phyloP scores from a whole-genome alignment of 2,888 invertebrate genomes.

The Temnothorax unifasciatus region DNA sequence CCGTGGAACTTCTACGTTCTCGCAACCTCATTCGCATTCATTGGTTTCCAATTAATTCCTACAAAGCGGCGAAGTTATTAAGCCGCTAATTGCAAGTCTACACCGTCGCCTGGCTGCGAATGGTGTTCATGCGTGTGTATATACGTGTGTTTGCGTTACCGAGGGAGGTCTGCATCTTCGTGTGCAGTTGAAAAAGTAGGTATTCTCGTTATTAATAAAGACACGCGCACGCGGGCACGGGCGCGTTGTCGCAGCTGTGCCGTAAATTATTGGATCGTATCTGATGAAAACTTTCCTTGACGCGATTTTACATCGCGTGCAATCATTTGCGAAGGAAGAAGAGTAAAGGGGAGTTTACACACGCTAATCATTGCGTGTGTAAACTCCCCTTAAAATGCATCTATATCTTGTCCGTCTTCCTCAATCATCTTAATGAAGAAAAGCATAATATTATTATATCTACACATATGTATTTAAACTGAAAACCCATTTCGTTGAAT shows the following conservation, averaged over 20 bases:
- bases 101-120: conserved; percentile 48
- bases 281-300: conserved; percentile 59
- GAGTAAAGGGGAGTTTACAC: neutral
- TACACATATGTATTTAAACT: neutral
- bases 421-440: neutral
- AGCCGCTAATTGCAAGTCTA: conserved; percentile 81
- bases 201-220: conserved; percentile 50
- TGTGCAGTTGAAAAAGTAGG: conserved; percentile 49
- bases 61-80: conserved; percentile 82
- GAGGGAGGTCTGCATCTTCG: conserved; percentile 12
- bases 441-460: neutral
- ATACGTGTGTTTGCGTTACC: conserved; percentile 35
- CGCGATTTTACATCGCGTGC: conserved; percentile 22
- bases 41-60: conserved; percentile 84
- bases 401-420: conserved; percentile 1
- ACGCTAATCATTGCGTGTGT: no score
- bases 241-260: conserved; percentile 59
- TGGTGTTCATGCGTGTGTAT: conserved; percentile 18
- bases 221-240: conserved; percentile 12
- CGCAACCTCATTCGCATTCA: conserved; percentile 83
- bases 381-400: neutral
- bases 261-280: conserved; percentile 56
- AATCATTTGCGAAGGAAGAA: neutral
- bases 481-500: no score
- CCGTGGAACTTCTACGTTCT: conserved; percentile 74